Conservation (phyloP, 2,888 invertebrate genomes). For the Scaeva pyrastri region DNA sequence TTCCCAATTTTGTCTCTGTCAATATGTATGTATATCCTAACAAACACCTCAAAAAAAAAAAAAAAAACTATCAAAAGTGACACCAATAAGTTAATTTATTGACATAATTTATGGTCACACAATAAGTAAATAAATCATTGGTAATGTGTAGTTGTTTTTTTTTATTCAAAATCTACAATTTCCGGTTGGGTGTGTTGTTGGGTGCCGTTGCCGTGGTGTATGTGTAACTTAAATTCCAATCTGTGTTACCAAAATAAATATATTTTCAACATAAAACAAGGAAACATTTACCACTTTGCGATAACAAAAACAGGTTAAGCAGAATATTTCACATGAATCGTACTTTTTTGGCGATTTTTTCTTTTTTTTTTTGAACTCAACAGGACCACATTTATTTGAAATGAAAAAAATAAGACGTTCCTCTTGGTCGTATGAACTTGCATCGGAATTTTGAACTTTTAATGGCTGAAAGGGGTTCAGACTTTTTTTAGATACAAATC, state of each 20-base stretch:
- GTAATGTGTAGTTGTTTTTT: constrained; percentile 32
- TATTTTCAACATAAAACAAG: constrained; percentile 27
- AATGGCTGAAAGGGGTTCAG: too few species aligned
- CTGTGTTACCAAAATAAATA: constrained; percentile 42
- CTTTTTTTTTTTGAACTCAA: background rate
- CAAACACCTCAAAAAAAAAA: too few species aligned
- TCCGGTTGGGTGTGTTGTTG: constrained; percentile 56
- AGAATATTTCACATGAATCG: constrained; percentile 35
- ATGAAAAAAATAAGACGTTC: background rate
- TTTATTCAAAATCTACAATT: constrained; percentile 39
- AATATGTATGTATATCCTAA: too few species aligned
- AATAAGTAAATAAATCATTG: constrained; percentile 38
- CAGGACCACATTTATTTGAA: constrained; percentile 42
- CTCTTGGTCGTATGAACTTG: background rate
- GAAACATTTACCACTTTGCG: constrained; percentile 28
- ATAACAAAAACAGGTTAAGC: constrained; percentile 60
- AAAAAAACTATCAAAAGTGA: background rate
- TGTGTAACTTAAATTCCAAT: constrained; percentile 45
- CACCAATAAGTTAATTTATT: background rate
- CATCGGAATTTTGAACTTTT: too few species aligned
- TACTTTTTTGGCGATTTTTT: constrained; percentile 20
- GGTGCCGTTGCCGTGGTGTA: background rate
- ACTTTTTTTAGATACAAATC: too few species aligned
- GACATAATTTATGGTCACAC: constrained; percentile 28
- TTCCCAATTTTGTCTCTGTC: too few species aligned